These are phyloP conservation scores for Cheilinus undulatus DNA, from an alignment of 2,113 vertebrate genomes.

Conservation along the genomic window DNA sequence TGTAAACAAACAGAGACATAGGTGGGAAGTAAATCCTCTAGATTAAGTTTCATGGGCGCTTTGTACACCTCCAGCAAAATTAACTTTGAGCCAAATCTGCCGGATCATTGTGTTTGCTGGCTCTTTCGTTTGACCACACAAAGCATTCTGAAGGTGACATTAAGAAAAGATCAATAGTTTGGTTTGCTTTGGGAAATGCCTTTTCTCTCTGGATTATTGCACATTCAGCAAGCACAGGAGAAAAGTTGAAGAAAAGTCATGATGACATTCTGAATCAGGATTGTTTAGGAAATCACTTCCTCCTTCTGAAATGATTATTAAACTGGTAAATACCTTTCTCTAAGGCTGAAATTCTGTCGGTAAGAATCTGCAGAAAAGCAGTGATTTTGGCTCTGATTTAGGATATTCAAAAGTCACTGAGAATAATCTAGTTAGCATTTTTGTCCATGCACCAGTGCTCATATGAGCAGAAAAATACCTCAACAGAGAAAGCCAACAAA, in stretches of 20 bases:
- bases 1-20: neutral
- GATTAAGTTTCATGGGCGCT: slow-evolving; percentile 2
- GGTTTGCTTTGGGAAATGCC: slow-evolving; percentile 15
- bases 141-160: slow-evolving; percentile 40
- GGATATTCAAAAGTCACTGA: neutral
- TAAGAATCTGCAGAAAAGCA: neutral
- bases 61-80: neutral
- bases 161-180: slow-evolving; percentile 27
- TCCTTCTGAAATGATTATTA: neutral
- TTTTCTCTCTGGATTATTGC: neutral
- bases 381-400: neutral
- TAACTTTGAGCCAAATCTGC: neutral
- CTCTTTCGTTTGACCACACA: slow-evolving; percentile 3
- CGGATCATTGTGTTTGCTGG: slow-evolving; percentile 2
- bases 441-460: neutral
- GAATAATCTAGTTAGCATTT: neutral
- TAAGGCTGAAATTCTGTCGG: neutral
- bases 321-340: no score
- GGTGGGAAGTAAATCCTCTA: neutral
- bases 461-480: neutral
- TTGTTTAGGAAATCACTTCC: neutral
- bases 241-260: slow-evolving; percentile 16
- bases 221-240: slow-evolving; percentile 4
- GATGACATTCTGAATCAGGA: neutral
- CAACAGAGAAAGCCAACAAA: neutral